Evolutionary conservation across 2,888 invertebrate species (phyloP).

Genomic region (Pomacea canaliculata): DNA sequence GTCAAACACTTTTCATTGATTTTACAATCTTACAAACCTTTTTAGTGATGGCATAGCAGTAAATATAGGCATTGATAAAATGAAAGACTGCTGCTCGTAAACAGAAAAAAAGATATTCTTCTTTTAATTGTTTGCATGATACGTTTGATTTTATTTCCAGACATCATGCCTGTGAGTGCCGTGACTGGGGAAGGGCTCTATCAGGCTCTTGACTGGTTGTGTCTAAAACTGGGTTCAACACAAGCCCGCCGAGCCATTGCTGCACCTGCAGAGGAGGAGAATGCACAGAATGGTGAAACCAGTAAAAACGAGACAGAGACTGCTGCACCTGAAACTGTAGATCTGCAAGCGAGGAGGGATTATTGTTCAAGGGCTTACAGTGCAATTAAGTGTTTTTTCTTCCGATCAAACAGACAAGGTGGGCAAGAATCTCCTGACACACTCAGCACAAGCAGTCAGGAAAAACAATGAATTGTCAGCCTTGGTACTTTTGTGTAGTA

Average conservation of each 20-base stretch:
- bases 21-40: too few relatives aligned
- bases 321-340: constrained; percentile 26
- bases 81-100: too few relatives aligned
- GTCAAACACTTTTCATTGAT: too few relatives aligned
- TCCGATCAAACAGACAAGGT: constrained; percentile 43
- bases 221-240: constrained; percentile 50
- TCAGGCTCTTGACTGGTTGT: constrained; percentile 60
- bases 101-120: too few relatives aligned
- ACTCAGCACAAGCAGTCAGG: constrained; percentile 33
- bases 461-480: constrained; percentile 1
- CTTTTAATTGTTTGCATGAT: too few relatives aligned
- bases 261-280: background rate
- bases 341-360: constrained; percentile 41
- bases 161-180: constrained; percentile 58
- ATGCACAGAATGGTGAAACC: background rate
- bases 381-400: constrained; percentile 60
- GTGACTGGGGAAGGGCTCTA: constrained; percentile 55
- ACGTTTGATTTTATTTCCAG: constrained; percentile 37
- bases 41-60: too few relatives aligned
- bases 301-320: background rate
- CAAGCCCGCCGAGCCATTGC: constrained; percentile 29
- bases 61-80: too few relatives aligned
- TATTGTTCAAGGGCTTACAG: constrained; percentile 59
- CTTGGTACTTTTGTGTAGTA: background rate
- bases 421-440: constrained; percentile 33